These are phyloP conservation scores for Campylomormyrus tamandua DNA, from an alignment of 2,113 vertebrate genomes.

Conservation along the genomic window DNA sequence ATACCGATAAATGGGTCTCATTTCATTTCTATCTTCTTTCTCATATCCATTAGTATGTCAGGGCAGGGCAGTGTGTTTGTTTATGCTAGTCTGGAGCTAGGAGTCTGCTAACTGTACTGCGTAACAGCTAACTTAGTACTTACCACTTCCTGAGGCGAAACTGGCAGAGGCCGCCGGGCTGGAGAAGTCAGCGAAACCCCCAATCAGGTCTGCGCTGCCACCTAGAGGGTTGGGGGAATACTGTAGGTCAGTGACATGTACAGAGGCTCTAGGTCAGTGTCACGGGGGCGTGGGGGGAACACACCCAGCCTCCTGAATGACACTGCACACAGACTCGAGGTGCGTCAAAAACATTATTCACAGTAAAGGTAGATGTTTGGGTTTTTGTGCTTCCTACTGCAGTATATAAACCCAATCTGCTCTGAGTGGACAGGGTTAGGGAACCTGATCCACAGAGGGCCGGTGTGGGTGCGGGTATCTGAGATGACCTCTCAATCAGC, in stretches of 20 bases:
- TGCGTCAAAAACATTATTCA: neutral
- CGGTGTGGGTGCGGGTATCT: too few relatives aligned
- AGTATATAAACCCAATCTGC: neutral
- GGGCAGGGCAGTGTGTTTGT: neutral
- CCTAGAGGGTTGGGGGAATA: slow-evolving; percentile 51
- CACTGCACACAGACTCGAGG: neutral
- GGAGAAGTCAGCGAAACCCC: slow-evolving; percentile 92
- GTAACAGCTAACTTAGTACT: neutral
- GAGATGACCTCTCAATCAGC: too few relatives aligned
- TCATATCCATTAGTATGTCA: neutral
- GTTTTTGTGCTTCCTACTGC: neutral
- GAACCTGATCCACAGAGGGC: too few relatives aligned
- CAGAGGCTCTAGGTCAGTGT: neutral
- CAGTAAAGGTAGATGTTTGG: neutral
- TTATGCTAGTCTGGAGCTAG: neutral
- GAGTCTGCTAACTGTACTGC: neutral
- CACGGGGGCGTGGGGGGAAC: neutral
- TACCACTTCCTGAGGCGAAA: slow-evolving; percentile 75
- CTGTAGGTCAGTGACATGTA: neutral
- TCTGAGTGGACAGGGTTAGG: neutral
- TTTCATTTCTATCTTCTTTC: neutral
- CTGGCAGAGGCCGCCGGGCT: slow-evolving; percentile 75
- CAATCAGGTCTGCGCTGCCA: slow-evolving; percentile 75
- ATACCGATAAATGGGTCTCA: neutral
- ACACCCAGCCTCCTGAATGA: neutral